Evolutionary conservation across 2,113 vertebrate genomes (phyloP).

Genomic region (Thunnus maccoyii): DNA sequence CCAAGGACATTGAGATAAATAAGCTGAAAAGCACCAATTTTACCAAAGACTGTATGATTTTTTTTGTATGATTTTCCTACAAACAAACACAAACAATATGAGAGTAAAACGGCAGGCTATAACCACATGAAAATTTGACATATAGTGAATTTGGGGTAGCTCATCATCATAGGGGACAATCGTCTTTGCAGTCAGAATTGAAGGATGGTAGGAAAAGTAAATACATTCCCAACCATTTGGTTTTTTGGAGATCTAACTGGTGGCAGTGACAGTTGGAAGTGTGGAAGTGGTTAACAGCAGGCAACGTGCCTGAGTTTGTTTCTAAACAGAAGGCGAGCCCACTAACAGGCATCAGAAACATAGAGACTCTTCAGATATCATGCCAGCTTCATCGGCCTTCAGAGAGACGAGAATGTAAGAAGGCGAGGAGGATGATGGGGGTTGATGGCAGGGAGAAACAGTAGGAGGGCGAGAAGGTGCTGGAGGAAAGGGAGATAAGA

Average conservation of each 20-base stretch:
- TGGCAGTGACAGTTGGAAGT: constrained; percentile 34
- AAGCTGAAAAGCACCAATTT: too few species aligned
- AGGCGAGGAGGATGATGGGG: constrained; percentile 15
- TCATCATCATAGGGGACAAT: background rate
- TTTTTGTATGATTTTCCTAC: too few species aligned
- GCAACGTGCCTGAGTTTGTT: constrained; percentile 50
- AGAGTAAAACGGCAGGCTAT: too few species aligned
- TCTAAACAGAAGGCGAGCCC: constrained; percentile 65
- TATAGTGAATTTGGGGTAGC: background rate
- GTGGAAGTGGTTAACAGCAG: constrained; percentile 48
- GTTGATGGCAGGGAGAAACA: constrained; percentile 6
- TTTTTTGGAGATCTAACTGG: constrained; percentile 3
- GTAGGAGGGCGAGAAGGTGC: constrained; percentile 9
- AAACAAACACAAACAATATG: too few species aligned
- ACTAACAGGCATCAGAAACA: constrained; percentile 57
- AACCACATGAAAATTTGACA: background rate
- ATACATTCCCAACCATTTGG: constrained; percentile 37
- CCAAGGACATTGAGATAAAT: too few species aligned
- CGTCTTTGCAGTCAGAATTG: constrained; percentile 7
- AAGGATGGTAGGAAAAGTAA: constrained; percentile 2
- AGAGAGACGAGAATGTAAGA: background rate
- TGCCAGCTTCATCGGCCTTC: constrained; percentile 47
- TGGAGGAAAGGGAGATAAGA: background rate
- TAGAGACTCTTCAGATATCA: constrained; percentile 49
- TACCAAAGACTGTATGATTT: too few species aligned